A percentile compares a stretch with the other conserved stretches of the same genome.
Evolutionary conservation across 2,797 vertebrate genomes (phyloP).

Genomic region (Atherinosoma microstoma): DNA sequence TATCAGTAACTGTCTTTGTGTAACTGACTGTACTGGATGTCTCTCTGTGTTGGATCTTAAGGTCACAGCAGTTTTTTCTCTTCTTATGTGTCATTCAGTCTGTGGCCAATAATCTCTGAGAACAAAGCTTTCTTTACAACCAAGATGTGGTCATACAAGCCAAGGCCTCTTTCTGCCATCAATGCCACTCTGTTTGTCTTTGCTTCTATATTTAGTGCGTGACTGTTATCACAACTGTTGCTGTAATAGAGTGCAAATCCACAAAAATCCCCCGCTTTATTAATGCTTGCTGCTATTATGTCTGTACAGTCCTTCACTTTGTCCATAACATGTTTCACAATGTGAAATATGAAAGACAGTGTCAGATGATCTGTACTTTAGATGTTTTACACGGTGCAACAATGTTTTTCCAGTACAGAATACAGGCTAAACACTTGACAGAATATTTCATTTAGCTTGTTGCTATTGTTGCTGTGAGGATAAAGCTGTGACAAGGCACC

Average conservation of each 20-base stretch:
- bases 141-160: not conserved
- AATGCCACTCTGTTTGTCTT: not conserved
- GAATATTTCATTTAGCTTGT: not conserved
- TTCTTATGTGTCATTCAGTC: slow-evolving; percentile 11
- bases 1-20: slow-evolving; percentile 9
- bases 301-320: not conserved
- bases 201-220: not conserved
- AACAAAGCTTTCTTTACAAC: slow-evolving; percentile 28
- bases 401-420: too few species aligned
- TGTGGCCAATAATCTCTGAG: slow-evolving; percentile 7
- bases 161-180: slow-evolving; percentile 1
- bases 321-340: not conserved
- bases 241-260: not conserved
- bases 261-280: not conserved
- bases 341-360: not conserved
- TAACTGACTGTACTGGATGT: slow-evolving; percentile 6
- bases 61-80: slow-evolving; percentile 7
- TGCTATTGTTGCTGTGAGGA: not conserved
- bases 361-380: not conserved
- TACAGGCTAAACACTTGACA: not conserved
- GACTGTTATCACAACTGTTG: slow-evolving; percentile 4
- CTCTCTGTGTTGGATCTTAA: slow-evolving; percentile 23
- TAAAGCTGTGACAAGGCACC: not conserved
- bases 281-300: not conserved
- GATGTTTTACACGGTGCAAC: not conserved